phyloP scores from a whole-genome alignment of 1,140 invertebrate species.

The Drosophila burlai region DNA sequence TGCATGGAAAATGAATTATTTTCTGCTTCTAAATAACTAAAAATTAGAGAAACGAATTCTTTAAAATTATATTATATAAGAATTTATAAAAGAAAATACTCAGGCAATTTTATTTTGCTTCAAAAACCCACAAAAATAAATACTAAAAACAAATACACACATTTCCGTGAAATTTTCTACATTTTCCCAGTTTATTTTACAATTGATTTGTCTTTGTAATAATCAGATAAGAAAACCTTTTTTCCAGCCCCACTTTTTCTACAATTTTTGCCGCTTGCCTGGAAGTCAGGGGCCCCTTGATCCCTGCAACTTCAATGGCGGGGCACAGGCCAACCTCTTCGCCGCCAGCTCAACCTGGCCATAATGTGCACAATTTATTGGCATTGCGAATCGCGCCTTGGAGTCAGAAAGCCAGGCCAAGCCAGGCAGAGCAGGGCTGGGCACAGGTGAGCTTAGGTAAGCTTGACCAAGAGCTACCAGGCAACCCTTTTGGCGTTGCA shows the following conservation, averaged over 20 bases:
- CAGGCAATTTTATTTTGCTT: too few species aligned
- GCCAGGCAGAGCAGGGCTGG: neutral
- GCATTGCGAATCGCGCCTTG: constrained; percentile 74
- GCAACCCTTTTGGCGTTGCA: constrained; percentile 64
- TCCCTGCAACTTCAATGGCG: constrained; percentile 32
- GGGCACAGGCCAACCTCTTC: constrained; percentile 26
- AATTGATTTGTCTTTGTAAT: constrained; percentile 18
- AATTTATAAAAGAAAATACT: neutral
- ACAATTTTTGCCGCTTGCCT: constrained; percentile 23
- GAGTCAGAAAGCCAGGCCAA: constrained; percentile 19
- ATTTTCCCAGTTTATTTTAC: neutral
- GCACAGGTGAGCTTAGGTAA: constrained; percentile 24
- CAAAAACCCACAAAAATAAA: too few species aligned
- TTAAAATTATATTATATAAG: neutral
- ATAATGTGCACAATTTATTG: constrained; percentile 79
- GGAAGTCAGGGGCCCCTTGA: constrained; percentile 11
- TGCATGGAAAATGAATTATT: neutral
- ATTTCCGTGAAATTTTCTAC: neutral
- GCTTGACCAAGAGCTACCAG: constrained; percentile 50
- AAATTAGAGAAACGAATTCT: neutral
- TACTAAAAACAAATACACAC: too few species aligned
- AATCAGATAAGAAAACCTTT: neutral
- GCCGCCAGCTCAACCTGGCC: constrained; percentile 31
- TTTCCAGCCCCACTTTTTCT: neutral
- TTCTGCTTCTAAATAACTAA: neutral